Base-by-base conservation (phyloP, 2,113 vertebrate species). In the Hyperoodon ampullatus region DNA sequence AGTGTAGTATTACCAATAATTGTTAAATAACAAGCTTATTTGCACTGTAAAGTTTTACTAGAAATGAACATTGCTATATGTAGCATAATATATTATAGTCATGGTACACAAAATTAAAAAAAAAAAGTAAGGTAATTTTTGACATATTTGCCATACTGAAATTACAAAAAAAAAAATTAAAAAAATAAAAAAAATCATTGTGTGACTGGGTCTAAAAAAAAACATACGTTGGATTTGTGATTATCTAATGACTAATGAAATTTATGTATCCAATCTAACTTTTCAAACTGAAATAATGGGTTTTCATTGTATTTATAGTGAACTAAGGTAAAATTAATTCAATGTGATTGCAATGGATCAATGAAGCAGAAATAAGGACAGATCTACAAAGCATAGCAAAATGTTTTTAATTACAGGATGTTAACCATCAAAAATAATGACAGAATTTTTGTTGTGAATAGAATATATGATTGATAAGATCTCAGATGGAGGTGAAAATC, bases 331-430 rank as follows among this genome's bases (percentile, higher is more conserved):
- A 97, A 98, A 97, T 63, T 95, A 97, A 96, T 98, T 97, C 50
- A 93, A 3, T 97, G 61, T 66, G 24, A 82, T 60, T 95, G 42
- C 92, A 83, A 58, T 74, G 85, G 72, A 96, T 98, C 97, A 97
- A 60, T 97, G 28, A 75, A 94, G 66, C 58, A 78, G 66, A 84
- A 97, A 93, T 92, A 97, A 95, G 44, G 71, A 28, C 35, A 78
- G 55, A 65, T 92, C 19, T 77, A 86, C 61, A 98, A 96, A 95
- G 72, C 71, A 96, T 50, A 95, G 24, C 24, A 96, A 83, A 95
- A 94, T 95, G 14, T 91, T 80, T 96, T 98, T 96, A 98, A 98
- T 98, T 98, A 96, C 44, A 96, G 93, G 70, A 95, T 96, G 42
- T 96, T 98, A 97, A 93, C 94, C 66, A 95, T 96, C 28, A 97